These are phyloP conservation scores for Andrena camellia DNA, from an alignment of 2,888 invertebrate species.

Conservation along the genomic window DNA sequence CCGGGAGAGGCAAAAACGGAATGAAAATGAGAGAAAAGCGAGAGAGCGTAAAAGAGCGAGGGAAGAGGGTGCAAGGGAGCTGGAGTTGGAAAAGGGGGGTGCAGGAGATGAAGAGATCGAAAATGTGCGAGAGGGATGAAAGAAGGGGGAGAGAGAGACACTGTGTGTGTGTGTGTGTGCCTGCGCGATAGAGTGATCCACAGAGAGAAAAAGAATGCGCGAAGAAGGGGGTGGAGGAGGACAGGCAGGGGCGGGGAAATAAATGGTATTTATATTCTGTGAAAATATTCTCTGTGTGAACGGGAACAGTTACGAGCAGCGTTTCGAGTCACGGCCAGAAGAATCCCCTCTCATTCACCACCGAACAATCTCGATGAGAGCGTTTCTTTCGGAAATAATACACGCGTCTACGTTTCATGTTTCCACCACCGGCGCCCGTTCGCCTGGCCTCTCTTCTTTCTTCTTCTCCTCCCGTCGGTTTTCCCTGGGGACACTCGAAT, in stretches of 20 bases:
- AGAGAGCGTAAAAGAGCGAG: not conserved
- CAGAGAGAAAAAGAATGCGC: not conserved
- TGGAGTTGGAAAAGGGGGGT: not conserved
- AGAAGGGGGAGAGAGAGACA: not conserved
- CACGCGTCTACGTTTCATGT: constrained; percentile 50
- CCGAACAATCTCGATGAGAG: constrained; percentile 59
- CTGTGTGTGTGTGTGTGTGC: no score
- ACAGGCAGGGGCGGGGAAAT: not conserved
- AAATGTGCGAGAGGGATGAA: constrained; percentile 2
- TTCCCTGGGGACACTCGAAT: constrained; percentile 16
- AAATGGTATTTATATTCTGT: constrained; percentile 43
- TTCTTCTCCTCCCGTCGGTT: constrained; percentile 41
- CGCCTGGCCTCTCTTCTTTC: not conserved
- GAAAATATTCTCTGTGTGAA: constrained; percentile 26
- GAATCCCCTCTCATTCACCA: constrained; percentile 44
- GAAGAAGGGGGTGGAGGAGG: not conserved
- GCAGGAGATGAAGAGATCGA: constrained; percentile 2
- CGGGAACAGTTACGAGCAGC: constrained; percentile 25
- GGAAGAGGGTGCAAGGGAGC: not conserved
- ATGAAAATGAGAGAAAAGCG: not conserved
- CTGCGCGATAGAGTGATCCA: constrained; percentile 3
- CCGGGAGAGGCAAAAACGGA: constrained; percentile 15
- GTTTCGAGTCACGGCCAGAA: constrained; percentile 30
- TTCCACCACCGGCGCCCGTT: constrained; percentile 1
- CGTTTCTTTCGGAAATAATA: constrained; percentile 55